These are phyloP conservation scores for Cyclopterus lumpus DNA, from an alignment of 2,797 vertebrate genomes.

Conservation along the genomic window DNA sequence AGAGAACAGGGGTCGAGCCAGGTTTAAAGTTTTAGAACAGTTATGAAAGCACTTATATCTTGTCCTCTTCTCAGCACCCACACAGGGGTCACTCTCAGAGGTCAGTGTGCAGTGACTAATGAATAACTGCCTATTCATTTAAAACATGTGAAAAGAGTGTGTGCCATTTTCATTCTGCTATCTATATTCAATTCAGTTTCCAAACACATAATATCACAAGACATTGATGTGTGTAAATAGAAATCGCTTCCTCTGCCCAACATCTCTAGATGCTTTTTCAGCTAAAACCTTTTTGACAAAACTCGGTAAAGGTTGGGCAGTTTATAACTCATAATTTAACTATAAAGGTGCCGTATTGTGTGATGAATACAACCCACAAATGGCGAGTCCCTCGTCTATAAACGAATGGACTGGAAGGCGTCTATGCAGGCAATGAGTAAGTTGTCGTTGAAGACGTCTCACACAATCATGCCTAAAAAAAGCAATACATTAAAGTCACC, in stretches of 20 bases:
- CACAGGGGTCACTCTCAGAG: constrained; percentile 39
- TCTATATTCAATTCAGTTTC: not conserved
- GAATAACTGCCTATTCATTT: not conserved
- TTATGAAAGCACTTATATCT: constrained; percentile 47
- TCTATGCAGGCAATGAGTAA: not conserved
- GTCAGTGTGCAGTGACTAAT: constrained; percentile 12
- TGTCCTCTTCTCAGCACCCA: constrained; percentile 39
- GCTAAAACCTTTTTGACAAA: not conserved
- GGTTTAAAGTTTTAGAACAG: constrained; percentile 26
- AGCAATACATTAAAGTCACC: too few relatives aligned
- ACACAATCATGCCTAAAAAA: too few relatives aligned
- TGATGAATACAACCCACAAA: not conserved
- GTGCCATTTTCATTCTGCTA: not conserved
- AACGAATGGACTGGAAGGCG: too few relatives aligned
- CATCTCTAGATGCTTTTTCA: constrained; percentile 1
- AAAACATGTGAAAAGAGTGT: not conserved
- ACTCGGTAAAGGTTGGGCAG: not conserved
- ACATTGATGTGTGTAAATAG: constrained; percentile 18
- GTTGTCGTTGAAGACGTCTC: too few relatives aligned
- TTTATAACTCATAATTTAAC: constrained; percentile 19
- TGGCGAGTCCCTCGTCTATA: not conserved
- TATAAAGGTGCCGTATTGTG: not conserved
- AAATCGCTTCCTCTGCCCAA: constrained; percentile 40
- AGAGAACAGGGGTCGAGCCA: constrained; percentile 37
- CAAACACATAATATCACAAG: constrained; percentile 14